A percentile compares a stretch with the other conserved stretches of the same genome.
These are phyloP conservation scores for Apodemia duryi DNA, from an alignment of 2,888 invertebrate genomes.

Conservation along the genomic window DNA sequence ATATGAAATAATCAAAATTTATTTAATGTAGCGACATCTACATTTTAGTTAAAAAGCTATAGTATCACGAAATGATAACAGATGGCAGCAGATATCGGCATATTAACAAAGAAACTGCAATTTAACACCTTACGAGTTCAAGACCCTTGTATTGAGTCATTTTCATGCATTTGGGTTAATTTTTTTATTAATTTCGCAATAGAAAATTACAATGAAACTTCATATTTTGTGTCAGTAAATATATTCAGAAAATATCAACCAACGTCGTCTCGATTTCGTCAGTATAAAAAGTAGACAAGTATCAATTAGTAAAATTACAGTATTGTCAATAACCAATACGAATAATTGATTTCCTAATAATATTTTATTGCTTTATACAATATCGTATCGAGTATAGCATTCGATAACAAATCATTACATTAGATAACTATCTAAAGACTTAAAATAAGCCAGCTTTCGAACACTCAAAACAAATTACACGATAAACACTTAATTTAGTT, in stretches of 20 bases:
- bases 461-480: constrained; percentile 66
- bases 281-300: constrained; percentile 65
- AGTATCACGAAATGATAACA: constrained; percentile 14
- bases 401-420: constrained; percentile 62
- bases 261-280: constrained; percentile 65
- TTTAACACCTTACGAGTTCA: constrained; percentile 17
- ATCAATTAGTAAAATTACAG: constrained; percentile 57
- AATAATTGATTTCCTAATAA: constrained; percentile 66
- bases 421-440: constrained; percentile 59
- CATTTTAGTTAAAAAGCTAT: background rate
- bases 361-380: constrained; percentile 76
- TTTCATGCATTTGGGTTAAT: constrained; percentile 16
- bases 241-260: constrained; percentile 78
- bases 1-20: too few species aligned
- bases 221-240: constrained; percentile 70
- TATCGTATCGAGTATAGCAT: constrained; percentile 69
- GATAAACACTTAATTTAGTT: constrained; percentile 77
- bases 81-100: constrained; percentile 25
- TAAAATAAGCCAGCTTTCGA: constrained; percentile 62
- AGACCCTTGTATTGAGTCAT: constrained; percentile 20
- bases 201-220: constrained; percentile 37
- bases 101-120: constrained; percentile 15
- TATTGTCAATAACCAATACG: constrained; percentile 65
- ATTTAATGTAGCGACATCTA: background rate
- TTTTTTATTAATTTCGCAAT: constrained; percentile 15